phyloP scores from a whole-genome alignment of 2,113 vertebrate genomes.

The Lethenteron reissneri region DNA sequence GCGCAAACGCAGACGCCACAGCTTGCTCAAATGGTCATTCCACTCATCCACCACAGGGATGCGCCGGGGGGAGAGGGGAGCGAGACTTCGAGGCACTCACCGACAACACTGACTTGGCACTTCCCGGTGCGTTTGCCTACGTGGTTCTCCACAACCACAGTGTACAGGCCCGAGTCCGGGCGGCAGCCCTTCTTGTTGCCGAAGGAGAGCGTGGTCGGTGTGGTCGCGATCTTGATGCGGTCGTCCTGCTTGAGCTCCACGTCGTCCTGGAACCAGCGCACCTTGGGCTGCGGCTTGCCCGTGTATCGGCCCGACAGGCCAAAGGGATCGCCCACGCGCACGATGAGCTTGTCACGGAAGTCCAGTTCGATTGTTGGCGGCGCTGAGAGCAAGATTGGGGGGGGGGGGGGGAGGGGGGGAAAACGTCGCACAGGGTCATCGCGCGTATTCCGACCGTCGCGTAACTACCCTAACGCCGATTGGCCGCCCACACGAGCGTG shows the following conservation, averaged over 20 bases:
- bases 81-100: slow-evolving; percentile 25
- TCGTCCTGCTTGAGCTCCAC: slow-evolving; percentile 47
- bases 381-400: slow-evolving; percentile 23
- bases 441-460: too few relatives aligned
- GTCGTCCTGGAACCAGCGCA: slow-evolving; percentile 66
- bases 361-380: slow-evolving; percentile 79
- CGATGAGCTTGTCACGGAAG: slow-evolving; percentile 67
- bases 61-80: too few relatives aligned
- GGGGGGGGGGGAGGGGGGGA: too few relatives aligned
- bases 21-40: too few relatives aligned
- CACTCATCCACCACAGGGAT: too few relatives aligned
- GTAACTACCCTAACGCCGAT: too few relatives aligned
- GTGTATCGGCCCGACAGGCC: slow-evolving; percentile 61
- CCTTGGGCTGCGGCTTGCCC: slow-evolving; percentile 68
- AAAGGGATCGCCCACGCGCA: slow-evolving; percentile 73
- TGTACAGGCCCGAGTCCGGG: slow-evolving; percentile 65
- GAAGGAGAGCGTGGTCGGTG: slow-evolving; percentile 46
- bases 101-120: slow-evolving; percentile 64
- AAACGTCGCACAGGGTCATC: too few relatives aligned
- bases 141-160: slow-evolving; percentile 69
- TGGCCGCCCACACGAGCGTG: slow-evolving; percentile 11
- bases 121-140: slow-evolving; percentile 72
- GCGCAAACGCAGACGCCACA: too few relatives aligned
- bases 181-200: slow-evolving; percentile 56
- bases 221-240: slow-evolving; percentile 52